Base-by-base conservation (phyloP, 1,140 invertebrate species). In the Drosophila ananassae region DNA sequence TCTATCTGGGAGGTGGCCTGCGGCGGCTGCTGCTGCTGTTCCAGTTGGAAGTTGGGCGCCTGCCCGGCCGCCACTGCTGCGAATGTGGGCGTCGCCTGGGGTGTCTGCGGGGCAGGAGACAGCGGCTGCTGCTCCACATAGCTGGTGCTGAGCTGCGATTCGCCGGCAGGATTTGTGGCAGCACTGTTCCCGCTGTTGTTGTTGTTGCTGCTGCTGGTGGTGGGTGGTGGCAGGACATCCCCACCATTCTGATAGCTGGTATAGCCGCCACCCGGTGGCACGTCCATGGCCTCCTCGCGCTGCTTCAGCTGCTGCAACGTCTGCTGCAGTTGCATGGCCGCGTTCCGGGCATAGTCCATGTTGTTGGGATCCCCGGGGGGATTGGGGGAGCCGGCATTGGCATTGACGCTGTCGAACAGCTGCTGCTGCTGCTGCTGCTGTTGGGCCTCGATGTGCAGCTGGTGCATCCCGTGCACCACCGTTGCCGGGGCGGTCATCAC, bases 401-500 rank as follows among this genome's bases (percentile, higher is more conserved):
- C 87, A 67, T 90, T 91, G 9, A 79, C 79, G 48, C 82, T 89
- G 24, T 85, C 82, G 22, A 64, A 83, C 37, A 89, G 55, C 7
- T 81, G 69, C 37, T 85, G 79, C 12, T 78, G 76, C 12, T 78
- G 76, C n/a, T 85, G 77, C n/a, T 83, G 77, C 12, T 77, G 74
- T 32, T 78, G 75, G 21, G 73, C 55, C 17, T 78, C 66, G 54
- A 78, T 77, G 7, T 78, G 79, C 7, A 81, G 77, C n/a, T 91
- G 90, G 10, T 91, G 89, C 75, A 91, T 84, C 41, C 90, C 90
- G 48, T 91, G 90, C 25, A 90, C 89, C 24, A 91, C 89, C 4
- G 89, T 91, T 8, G 89, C 89, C 2, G 89, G 89, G 7, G 89
- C 89, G 10, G 89, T 91, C 68, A 89, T 82, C 10, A 91, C 82